These are phyloP conservation scores for Ennomos erosarius DNA, from an alignment of 2,888 invertebrate species.

Conservation along the genomic window DNA sequence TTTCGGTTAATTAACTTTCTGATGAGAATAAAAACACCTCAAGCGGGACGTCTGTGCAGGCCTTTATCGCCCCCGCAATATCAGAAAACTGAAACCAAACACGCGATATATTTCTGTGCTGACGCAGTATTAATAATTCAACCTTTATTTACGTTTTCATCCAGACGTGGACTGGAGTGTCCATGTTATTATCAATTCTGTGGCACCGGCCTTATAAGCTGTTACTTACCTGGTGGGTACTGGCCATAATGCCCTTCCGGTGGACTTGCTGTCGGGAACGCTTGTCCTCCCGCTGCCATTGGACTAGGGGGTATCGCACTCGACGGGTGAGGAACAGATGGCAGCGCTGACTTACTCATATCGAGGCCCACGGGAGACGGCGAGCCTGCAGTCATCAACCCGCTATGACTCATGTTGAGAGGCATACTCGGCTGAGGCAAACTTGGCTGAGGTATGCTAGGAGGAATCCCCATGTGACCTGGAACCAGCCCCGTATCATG, in stretches of 20 bases:
- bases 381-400: slow-evolving; percentile 56
- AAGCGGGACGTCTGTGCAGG: too few species aligned
- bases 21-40: too few species aligned
- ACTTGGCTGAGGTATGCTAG: slow-evolving; percentile 36
- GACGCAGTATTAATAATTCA: too few species aligned
- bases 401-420: slow-evolving; percentile 56
- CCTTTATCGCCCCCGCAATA: too few species aligned
- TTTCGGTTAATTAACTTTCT: neutral
- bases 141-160: too few species aligned
- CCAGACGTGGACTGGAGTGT: too few species aligned
- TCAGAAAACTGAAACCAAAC: too few species aligned
- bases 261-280: slow-evolving; percentile 58
- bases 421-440: slow-evolving; percentile 48
- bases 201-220: too few species aligned
- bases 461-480: slow-evolving; percentile 7
- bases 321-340: slow-evolving; percentile 38
- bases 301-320: slow-evolving; percentile 49
- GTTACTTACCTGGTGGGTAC: slow-evolving; percentile 68
- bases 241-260: slow-evolving; percentile 71
- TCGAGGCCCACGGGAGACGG: slow-evolving; percentile 49
- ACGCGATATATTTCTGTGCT: too few species aligned
- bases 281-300: slow-evolving; percentile 51
- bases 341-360: slow-evolving; percentile 45
- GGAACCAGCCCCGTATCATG: slow-evolving; percentile 10
- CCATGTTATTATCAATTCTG: too few species aligned